These are phyloP conservation scores for Hyperoodon ampullatus DNA, from an alignment of 2,113 vertebrate species.

Conservation along the genomic window DNA sequence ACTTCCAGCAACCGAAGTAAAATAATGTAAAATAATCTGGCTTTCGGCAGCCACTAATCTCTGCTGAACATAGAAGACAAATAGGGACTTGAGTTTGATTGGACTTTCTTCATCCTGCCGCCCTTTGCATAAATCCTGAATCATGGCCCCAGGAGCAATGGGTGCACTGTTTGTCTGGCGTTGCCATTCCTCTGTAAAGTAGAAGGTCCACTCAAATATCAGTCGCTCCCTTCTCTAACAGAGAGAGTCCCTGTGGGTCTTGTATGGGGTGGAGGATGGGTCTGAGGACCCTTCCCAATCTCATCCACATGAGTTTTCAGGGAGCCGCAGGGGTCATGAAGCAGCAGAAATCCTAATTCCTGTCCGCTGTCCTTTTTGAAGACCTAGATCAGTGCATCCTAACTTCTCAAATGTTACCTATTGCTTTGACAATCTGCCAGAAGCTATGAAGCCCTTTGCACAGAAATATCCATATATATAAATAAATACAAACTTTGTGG, in stretches of 20 bases:
- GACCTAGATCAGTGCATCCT: not conserved
- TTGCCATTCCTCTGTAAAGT: not conserved
- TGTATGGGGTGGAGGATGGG: not conserved
- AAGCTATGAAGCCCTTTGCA: not conserved
- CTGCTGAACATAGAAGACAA: not conserved
- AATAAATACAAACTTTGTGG: not conserved
- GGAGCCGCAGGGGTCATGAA: not conserved
- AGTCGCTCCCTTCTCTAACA: not conserved
- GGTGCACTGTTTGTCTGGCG: rapidly evolving
- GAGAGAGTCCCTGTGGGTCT: not conserved
- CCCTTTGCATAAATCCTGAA: not conserved
- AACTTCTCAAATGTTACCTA: not conserved
- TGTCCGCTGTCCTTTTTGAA: not conserved
- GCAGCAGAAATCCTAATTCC: not conserved
- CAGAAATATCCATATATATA: not conserved
- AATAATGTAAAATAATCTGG: not conserved
- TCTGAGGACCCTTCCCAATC: not conserved
- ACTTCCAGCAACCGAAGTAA: not conserved
- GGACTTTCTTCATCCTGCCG: not conserved
- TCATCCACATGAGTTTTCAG: not conserved
- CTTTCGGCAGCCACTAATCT: not conserved
- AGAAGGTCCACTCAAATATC: not conserved
- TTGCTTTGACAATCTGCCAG: not conserved
- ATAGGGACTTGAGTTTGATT: not conserved
- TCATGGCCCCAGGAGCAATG: not conserved